Evolutionary conservation across 2,888 invertebrate genomes (phyloP), one percentile per base, ranked within the genome.

Genomic region (Ennomos erosarius): DNA sequence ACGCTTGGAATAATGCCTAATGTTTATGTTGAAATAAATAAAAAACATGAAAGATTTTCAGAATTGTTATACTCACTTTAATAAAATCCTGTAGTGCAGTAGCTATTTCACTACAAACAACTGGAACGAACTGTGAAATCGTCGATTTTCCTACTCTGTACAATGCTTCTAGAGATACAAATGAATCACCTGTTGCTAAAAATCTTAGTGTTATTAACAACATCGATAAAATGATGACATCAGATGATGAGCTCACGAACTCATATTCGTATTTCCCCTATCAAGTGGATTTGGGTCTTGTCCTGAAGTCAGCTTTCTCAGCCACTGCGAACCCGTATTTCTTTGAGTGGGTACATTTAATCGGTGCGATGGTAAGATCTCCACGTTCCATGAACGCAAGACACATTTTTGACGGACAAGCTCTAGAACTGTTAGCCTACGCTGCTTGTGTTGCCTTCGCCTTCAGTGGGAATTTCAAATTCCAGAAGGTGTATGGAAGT

Each of bases 131-230:
- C 36, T 51, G 51, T 37, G 55, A 34, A 40, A 59, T 59, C 33
- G 55, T 55, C 33, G 59, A 59, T 43, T 46, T 59, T 59, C 49
- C 59, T 38, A 59, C 59, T 48, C 58, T 54, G 46, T 59, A 46
- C 37, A 59, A 43, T 49, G 44, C 44, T 49, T 49, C 49, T 44
- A 59, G 44, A 46, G 58, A 50, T 51, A 16, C 36, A 51, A 59
- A 62, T 47, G 55, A 62, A 59, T 62, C 59, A 37, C 62, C 59
- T 10, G 59, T 52, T 48, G 59, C 62, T 49, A 55, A 49, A 55
- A 48, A 55, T 55, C 61, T 52, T 51, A 60, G 13, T 9, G 59
- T 60, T 16, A 16, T n/a, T n/a, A 9, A 9, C 10, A 10, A 43
- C 1, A 43, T 43, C 0, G 16, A 16, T 9, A 3, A 26, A 13